Conservation (phyloP, 2,113 vertebrate genomes). For the Lampris incognitus region DNA sequence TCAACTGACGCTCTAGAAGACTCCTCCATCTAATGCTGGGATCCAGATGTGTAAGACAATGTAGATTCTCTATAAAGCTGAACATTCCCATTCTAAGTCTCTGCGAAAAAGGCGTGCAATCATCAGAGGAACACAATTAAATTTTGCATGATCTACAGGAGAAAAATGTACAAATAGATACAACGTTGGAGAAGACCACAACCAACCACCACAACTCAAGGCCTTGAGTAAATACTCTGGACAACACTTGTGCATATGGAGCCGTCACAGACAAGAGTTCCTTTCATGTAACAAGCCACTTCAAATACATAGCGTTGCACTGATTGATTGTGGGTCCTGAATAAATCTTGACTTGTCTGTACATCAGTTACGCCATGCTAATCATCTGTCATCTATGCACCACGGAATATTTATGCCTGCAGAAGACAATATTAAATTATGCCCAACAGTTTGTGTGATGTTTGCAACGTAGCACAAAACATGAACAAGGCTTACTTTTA, state of each 20-base stretch:
- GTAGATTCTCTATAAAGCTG: constrained; percentile 26
- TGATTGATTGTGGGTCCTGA: constrained; percentile 57
- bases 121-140: background rate
- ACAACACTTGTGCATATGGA: constrained; percentile 39
- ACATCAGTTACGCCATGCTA: constrained; percentile 64
- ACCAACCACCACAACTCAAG: background rate
- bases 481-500: constrained; percentile 39
- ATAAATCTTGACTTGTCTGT: constrained; percentile 62
- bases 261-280: constrained; percentile 39
- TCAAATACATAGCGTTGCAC: constrained; percentile 18
- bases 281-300: constrained; percentile 49
- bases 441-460: constrained; percentile 39
- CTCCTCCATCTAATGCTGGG: constrained; percentile 44
- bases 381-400: constrained; percentile 56
- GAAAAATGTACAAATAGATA: background rate
- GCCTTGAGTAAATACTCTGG: constrained; percentile 19
- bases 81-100: background rate
- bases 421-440: constrained; percentile 67
- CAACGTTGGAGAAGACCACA: background rate
- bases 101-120: background rate
- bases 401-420: constrained; percentile 60
- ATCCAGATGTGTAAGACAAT: constrained; percentile 31
- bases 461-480: constrained; percentile 41
- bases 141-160: background rate
- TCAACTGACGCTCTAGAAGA: constrained; percentile 41